Percentiles rank a stretch among this genome's conserved stretches.
These are phyloP conservation scores for Psittacula derbiana DNA, from an alignment of 2,797 vertebrate species.

Conservation along the genomic window DNA sequence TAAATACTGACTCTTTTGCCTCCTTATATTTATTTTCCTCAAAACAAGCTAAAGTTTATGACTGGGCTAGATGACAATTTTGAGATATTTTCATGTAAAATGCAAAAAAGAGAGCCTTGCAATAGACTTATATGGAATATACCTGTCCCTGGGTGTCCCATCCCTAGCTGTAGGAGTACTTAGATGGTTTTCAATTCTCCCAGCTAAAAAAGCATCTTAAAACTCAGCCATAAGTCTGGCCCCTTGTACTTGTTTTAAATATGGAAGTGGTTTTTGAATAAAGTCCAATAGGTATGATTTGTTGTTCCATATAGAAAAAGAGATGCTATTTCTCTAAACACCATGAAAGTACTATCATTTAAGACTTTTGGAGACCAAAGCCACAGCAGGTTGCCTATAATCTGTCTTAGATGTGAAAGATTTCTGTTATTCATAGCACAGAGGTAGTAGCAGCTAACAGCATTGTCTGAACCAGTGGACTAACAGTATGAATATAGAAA, in stretches of 20 bases:
- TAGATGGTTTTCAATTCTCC: background rate
- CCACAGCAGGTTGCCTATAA: constrained; percentile 54
- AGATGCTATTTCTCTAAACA: constrained; percentile 60
- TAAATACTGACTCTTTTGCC: background rate
- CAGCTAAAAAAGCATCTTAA: background rate
- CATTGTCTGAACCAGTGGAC: constrained; percentile 31
- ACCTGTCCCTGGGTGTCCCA: too few relatives aligned
- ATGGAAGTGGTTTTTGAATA: background rate
- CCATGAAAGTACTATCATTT: constrained; percentile 28
- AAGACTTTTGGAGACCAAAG: constrained; percentile 40
- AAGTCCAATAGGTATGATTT: constrained; percentile 14
- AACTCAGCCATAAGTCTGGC: background rate
- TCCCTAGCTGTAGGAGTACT: background rate
- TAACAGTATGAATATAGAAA: constrained; percentile 50
- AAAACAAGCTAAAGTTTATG: background rate
- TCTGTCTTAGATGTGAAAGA: constrained; percentile 33
- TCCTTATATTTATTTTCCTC: background rate
- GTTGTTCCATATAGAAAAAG: background rate
- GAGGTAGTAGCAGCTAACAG: background rate
- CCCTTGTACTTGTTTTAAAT: background rate
- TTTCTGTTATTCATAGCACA: constrained; percentile 27
- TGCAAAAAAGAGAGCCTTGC: background rate
- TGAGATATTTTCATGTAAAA: background rate
- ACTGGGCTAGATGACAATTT: background rate
- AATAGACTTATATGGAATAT: fast-evolving